Evolutionary conservation across 2,113 vertebrate species (phyloP).

Genomic region (Cyprinus carpio): DNA sequence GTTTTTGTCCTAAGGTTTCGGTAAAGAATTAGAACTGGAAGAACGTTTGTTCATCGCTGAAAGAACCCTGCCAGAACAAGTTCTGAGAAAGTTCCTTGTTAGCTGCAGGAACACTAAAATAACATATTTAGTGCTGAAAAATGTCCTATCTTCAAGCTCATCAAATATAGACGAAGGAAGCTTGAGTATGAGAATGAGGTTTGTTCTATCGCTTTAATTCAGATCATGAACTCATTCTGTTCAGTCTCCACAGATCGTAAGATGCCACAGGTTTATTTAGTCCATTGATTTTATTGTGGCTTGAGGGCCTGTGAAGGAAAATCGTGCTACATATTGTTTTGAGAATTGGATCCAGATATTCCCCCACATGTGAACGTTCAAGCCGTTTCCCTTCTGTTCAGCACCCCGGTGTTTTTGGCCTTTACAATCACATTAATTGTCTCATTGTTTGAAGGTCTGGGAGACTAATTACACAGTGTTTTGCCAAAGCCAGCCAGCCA

Average conservation of each 20-base stretch:
- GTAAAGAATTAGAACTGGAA: too few species aligned
- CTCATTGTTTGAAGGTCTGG: constrained; percentile 9
- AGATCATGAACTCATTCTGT: background rate
- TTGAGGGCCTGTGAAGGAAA: background rate
- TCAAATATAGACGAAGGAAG: too few species aligned
- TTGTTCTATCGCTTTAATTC: background rate
- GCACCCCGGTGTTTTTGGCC: background rate
- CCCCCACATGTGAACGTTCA: background rate
- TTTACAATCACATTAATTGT: constrained; percentile 4
- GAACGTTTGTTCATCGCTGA: too few species aligned
- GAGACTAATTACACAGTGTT: constrained; percentile 10
- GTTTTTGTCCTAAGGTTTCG: too few species aligned
- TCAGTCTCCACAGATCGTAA: background rate
- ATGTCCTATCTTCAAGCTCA: too few species aligned
- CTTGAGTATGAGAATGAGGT: too few species aligned
- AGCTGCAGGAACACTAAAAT: too few species aligned
- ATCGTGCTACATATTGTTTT: background rate
- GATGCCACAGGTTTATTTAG: background rate
- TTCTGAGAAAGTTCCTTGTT: too few species aligned
- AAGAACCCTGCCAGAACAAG: too few species aligned
- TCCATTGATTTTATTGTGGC: background rate
- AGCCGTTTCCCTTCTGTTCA: background rate
- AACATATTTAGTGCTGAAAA: too few species aligned
- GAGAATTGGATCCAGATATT: background rate
- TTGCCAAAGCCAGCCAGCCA: background rate